Evolutionary conservation across 2,113 vertebrate species (phyloP).

Genomic region (Alligator mississippiensis): DNA sequence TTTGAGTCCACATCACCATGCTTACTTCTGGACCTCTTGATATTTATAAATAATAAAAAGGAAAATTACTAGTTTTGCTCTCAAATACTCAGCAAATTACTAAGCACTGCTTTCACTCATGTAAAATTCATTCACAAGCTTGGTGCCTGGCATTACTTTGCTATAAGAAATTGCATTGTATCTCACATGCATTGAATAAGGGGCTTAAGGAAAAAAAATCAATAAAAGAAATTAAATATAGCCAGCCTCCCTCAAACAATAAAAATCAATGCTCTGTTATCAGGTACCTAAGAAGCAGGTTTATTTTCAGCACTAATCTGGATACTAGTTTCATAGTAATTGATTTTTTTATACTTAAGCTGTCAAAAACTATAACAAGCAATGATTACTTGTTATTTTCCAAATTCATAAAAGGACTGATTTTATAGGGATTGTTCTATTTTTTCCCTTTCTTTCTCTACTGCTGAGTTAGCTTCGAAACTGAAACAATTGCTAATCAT

Average conservation of each 20-base stretch:
- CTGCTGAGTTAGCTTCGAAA: constrained; percentile 17
- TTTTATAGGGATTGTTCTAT: not conserved
- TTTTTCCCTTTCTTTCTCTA: not conserved
- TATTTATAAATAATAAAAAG: constrained; percentile 72
- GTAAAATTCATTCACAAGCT: constrained; percentile 68
- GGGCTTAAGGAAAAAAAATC: constrained; percentile 65
- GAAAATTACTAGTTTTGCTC: constrained; percentile 62
- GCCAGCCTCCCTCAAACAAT: constrained; percentile 65
- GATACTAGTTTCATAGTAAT: constrained; percentile 70
- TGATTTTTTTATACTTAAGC: constrained; percentile 77
- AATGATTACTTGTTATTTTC: constrained; percentile 76
- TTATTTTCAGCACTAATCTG: constrained; percentile 77
- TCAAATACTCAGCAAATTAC: constrained; percentile 71
- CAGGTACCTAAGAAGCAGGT: constrained; percentile 66
- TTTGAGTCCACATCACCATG: constrained; percentile 13
- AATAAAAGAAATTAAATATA: constrained; percentile 79
- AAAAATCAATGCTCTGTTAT: constrained; percentile 76
- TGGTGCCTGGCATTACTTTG: constrained; percentile 53
- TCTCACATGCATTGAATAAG: constrained; percentile 63
- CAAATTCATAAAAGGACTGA: constrained; percentile 66
- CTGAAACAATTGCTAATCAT: constrained; percentile 23
- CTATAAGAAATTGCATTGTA: constrained; percentile 69
- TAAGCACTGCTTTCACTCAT: constrained; percentile 50
- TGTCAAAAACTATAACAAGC: constrained; percentile 76
- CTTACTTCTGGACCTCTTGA: constrained; percentile 31